Evolutionary conservation across 2,797 vertebrate species (phyloP).

Genomic region (Nyctalus aviator): DNA sequence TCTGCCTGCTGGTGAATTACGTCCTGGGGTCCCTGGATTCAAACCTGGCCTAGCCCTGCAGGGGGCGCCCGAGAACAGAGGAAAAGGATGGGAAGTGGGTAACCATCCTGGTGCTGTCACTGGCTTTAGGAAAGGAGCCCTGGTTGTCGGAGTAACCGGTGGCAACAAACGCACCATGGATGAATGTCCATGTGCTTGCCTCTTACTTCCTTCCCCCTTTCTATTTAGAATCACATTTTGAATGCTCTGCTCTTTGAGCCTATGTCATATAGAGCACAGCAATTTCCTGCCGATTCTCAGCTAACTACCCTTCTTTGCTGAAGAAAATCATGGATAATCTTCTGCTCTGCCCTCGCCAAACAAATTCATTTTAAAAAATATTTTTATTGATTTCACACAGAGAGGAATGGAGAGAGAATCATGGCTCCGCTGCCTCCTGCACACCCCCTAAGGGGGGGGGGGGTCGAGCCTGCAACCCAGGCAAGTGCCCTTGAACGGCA

Average conservation of each 20-base stretch:
- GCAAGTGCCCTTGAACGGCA: no score
- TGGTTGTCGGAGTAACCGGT: neutral
- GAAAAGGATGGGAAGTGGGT: no score
- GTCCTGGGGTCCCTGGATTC: neutral
- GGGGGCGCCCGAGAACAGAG: neutral
- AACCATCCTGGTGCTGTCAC: fast-evolving
- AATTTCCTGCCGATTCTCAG: neutral
- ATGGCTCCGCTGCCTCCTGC: no score
- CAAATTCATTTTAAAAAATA: neutral
- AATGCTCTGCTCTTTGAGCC: no score
- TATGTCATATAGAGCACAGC: neutral
- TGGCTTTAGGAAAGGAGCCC: neutral
- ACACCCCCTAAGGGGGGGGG: no score
- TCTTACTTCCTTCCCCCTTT: neutral
- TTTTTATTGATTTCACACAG: no score
- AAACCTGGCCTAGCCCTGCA: neutral
- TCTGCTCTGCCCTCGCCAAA: neutral
- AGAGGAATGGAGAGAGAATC: no score
- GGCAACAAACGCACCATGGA: neutral
- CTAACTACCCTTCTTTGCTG: neutral
- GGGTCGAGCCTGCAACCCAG: no score
- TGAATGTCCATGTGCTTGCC: neutral
- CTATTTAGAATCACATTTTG: neutral
- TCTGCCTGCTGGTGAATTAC: neutral
- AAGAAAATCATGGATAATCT: neutral